A percentile compares a stretch with the other conserved stretches of the same genome.
These are phyloP conservation scores for Zaprionus capensis DNA, from an alignment of 1,140 invertebrate species.

Conservation along the genomic window DNA sequence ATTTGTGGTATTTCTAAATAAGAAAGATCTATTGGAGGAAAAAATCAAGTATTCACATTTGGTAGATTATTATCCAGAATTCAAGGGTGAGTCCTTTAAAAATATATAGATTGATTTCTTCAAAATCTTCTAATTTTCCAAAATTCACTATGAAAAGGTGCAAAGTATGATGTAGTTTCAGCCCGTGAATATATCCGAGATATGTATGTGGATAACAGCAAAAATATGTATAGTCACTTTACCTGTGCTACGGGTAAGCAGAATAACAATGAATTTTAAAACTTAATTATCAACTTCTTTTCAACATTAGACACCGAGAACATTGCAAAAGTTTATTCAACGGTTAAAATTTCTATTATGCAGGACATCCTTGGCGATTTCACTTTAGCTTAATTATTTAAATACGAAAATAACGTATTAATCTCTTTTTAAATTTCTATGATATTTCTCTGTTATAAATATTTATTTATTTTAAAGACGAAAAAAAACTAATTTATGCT, in stretches of 20 bases:
- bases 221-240: constrained; percentile 99
- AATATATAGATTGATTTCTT: constrained; percentile 26
- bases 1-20: constrained; percentile 99
- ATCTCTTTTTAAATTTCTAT: neutral
- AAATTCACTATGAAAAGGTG: constrained; percentile 87
- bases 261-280: neutral
- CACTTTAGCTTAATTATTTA: neutral
- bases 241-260: constrained; percentile 99
- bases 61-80: constrained; percentile 99
- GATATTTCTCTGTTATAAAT: neutral
- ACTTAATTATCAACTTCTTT: neutral
- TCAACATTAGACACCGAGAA: constrained; percentile 96
- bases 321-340: constrained; percentile 99
- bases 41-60: constrained; percentile 99
- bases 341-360: constrained; percentile 86
- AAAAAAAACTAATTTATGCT: neutral
- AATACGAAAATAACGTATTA: neutral
- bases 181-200: constrained; percentile 99
- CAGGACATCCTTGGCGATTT: neutral
- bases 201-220: constrained; percentile 99
- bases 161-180: constrained; percentile 98
- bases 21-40: constrained; percentile 99
- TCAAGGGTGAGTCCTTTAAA: constrained; percentile 91
- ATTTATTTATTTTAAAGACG: neutral
- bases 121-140: neutral